phyloP scores from a whole-genome alignment of 2,888 invertebrate genomes.

The Dicycla oo region DNA sequence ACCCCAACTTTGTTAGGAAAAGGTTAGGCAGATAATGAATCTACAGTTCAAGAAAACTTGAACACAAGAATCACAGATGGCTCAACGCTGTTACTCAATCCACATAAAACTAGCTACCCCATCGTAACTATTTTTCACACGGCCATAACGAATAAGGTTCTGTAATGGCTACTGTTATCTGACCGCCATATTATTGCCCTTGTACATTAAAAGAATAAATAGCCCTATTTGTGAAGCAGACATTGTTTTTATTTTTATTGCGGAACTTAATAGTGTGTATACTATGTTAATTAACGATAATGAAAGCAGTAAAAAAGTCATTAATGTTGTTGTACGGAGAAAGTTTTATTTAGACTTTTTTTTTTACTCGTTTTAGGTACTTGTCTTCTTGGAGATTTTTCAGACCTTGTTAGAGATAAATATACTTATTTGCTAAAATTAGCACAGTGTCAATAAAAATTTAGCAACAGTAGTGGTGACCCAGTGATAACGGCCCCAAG shows the following conservation, averaged over 20 bases:
- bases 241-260: slow-evolving; percentile 47
- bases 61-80: too few relatives aligned
- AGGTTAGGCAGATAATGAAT: too few relatives aligned
- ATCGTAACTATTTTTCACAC: slow-evolving; percentile 37
- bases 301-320: slow-evolving; percentile 20
- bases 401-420: too few relatives aligned
- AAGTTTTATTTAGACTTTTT: background rate
- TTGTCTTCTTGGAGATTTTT: background rate
- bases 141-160: slow-evolving; percentile 12
- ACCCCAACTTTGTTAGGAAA: too few relatives aligned
- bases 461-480: too few relatives aligned
- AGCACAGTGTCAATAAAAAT: too few relatives aligned
- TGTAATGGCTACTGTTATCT: slow-evolving; percentile 22
- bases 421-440: too few relatives aligned
- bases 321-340: slow-evolving; percentile 1
- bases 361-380: background rate
- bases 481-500: too few relatives aligned
- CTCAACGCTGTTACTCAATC: background rate
- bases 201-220: slow-evolving; percentile 42
- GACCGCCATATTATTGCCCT: slow-evolving; percentile 40
- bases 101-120: background rate
- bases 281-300: slow-evolving; percentile 34
- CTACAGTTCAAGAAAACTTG: too few relatives aligned
- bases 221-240: slow-evolving; percentile 29
- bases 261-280: slow-evolving; percentile 32